Percentiles rank a stretch among this genome's conserved stretches.
Conservation (phyloP, 2,888 invertebrate genomes). For the Coronaproctus castanopsis region DNA sequence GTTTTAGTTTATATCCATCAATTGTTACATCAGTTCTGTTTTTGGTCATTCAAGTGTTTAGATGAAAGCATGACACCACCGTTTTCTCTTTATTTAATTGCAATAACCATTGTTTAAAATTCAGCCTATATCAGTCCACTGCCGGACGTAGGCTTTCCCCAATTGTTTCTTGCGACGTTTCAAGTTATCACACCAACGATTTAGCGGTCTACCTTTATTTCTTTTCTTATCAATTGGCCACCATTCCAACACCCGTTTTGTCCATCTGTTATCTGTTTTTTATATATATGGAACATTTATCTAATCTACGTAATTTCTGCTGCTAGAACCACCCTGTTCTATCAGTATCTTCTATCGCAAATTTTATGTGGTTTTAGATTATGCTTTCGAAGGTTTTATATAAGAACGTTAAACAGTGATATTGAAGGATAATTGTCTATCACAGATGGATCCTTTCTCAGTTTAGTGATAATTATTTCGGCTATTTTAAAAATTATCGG, state of each 20-base stretch:
- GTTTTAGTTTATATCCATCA: background rate
- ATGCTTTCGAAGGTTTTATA: background rate
- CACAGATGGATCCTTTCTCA: background rate
- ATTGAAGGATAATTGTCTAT: background rate
- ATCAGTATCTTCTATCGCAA: background rate
- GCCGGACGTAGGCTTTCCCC: too few relatives aligned
- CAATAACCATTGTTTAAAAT: background rate
- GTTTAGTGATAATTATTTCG: background rate
- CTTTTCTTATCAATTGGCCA: too few relatives aligned
- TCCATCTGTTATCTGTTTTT: background rate
- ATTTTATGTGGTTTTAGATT: background rate
- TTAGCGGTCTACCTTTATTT: too few relatives aligned
- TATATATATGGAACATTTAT: background rate
- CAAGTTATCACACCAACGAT: too few relatives aligned
- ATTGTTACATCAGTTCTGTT: background rate
- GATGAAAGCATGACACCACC: background rate
- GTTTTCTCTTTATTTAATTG: background rate
- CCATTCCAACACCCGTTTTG: too few relatives aligned
- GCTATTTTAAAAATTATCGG: background rate
- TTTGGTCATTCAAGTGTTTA: background rate
- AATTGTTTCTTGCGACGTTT: too few relatives aligned
- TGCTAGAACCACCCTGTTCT: background rate
- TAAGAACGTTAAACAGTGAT: background rate
- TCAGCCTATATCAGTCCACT: too few relatives aligned
- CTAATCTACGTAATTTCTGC: background rate